Evolutionary conservation across 2,113 vertebrate genomes (phyloP).

Genomic region (Ctenodactylus gundi): DNA sequence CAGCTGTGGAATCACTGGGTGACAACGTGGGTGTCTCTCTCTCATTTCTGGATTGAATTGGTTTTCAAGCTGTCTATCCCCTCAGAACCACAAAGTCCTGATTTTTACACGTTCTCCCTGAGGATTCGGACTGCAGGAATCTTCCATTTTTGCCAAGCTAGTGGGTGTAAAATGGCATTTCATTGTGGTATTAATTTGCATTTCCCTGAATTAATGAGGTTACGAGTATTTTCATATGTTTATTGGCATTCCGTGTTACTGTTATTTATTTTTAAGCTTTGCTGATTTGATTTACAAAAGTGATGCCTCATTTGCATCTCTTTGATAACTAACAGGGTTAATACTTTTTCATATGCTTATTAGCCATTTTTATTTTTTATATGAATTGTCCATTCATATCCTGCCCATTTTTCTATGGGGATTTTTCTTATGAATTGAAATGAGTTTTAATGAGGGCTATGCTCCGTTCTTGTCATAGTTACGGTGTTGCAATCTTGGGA

Average conservation of each 20-base stretch:
- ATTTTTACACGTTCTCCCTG: background rate
- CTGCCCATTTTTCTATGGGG: constrained; percentile 62
- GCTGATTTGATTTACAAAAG: constrained; percentile 77
- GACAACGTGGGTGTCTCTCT: background rate
- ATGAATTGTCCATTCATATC: constrained; percentile 74
- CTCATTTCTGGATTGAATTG: background rate
- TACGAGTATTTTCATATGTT: constrained; percentile 73
- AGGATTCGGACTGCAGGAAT: background rate
- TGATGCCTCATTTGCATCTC: constrained; percentile 71
- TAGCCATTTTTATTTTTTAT: constrained; percentile 66
- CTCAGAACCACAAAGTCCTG: background rate
- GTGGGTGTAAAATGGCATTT: constrained; percentile 66
- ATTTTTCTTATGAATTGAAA: constrained; percentile 71
- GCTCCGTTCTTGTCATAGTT: constrained; percentile 57
- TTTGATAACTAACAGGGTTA: constrained; percentile 76
- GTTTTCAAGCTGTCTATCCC: background rate
- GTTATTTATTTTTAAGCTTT: constrained; percentile 78
- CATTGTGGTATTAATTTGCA: constrained; percentile 70
- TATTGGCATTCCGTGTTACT: constrained; percentile 74
- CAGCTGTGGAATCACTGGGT: background rate
- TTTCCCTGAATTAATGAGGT: constrained; percentile 75
- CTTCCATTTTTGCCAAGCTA: constrained; percentile 58
- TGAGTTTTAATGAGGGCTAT: constrained; percentile 58
- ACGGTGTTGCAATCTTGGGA: constrained; percentile 51
- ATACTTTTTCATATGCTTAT: constrained; percentile 79